These are phyloP conservation scores for Temnothorax longispinosus DNA, from an alignment of 1,140 invertebrate species.

Conservation along the genomic window DNA sequence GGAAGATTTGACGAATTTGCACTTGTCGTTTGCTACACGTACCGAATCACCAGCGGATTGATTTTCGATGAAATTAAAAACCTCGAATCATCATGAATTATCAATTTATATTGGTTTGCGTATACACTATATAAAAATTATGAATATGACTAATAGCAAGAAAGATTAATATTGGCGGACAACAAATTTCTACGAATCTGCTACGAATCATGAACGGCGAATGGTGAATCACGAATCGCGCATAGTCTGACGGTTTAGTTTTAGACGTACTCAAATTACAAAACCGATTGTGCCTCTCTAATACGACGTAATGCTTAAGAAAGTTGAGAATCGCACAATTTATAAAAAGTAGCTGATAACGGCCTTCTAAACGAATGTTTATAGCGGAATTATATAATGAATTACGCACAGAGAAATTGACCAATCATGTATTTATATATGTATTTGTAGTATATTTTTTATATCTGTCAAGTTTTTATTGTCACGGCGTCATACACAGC, in stretches of 20 bases:
- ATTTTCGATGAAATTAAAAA: neutral
- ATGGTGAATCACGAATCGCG: neutral
- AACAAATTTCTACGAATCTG: neutral
- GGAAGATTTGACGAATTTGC: neutral
- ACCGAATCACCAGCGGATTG: neutral
- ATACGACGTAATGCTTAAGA: constrained; percentile 17
- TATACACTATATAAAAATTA: neutral
- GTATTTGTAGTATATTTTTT: constrained; percentile 67
- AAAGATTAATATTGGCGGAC: neutral
- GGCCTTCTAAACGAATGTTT: neutral
- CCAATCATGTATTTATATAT: constrained; percentile 18
- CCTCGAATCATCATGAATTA: neutral
- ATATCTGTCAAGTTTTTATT: constrained; percentile 68
- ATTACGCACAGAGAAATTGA: constrained; percentile 8
- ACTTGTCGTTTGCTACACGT: neutral
- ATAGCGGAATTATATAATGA: neutral
- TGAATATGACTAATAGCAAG: neutral
- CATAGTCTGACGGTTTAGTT: neutral
- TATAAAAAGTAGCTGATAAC: neutral
- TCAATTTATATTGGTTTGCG: neutral
- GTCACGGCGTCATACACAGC: constrained; percentile 67
- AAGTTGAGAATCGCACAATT: constrained; percentile 21
- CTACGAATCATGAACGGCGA: neutral
- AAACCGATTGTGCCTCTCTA: constrained; percentile 79
- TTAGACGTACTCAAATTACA: constrained; percentile 70